Percentiles rank a stretch among this genome's conserved stretches.
Evolutionary conservation across 1,140 invertebrate genomes (phyloP).

Genomic region (Drosophila bifasciata): DNA sequence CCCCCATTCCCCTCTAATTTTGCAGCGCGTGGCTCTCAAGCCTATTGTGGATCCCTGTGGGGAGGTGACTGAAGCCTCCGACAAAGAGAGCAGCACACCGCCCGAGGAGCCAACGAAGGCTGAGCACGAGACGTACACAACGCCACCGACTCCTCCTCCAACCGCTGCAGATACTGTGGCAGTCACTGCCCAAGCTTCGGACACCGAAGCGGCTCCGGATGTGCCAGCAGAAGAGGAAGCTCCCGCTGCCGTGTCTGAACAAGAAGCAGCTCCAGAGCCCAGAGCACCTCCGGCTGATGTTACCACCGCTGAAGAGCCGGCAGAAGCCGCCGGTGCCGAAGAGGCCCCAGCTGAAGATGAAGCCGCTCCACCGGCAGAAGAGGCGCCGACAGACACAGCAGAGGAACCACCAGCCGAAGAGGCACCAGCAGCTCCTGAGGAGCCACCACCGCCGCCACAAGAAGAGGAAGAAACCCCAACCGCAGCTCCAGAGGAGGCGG

Average conservation of each 20-base stretch:
- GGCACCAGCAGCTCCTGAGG: slow-evolving; percentile 12
- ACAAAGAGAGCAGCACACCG: not conserved
- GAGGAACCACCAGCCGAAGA: not conserved
- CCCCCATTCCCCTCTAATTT: not conserved
- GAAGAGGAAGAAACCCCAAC: slow-evolving; percentile 8
- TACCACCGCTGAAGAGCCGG: not conserved
- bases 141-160: not conserved
- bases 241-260: slow-evolving; percentile 11
- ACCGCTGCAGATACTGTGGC: not conserved
- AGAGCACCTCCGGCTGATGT: not conserved
- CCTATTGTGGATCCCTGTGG: slow-evolving; percentile 49
- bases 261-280: slow-evolving; percentile 9
- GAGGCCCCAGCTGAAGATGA: not conserved
- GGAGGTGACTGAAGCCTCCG: slow-evolving; percentile 2
- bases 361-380: slow-evolving; percentile 1
- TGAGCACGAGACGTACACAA: not conserved
- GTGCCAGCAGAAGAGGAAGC: slow-evolving; percentile 2
- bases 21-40: slow-evolving; percentile 34
- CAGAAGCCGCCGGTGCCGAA: not conserved
- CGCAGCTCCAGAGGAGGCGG: slow-evolving; percentile 4
- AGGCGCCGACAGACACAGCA: not conserved
- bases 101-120: not conserved
- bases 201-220: not conserved
- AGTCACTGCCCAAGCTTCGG: not conserved
- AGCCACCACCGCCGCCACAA: not conserved